These are phyloP conservation scores for Neogobius melanostomus DNA, from an alignment of 2,113 vertebrate genomes.

Conservation along the genomic window DNA sequence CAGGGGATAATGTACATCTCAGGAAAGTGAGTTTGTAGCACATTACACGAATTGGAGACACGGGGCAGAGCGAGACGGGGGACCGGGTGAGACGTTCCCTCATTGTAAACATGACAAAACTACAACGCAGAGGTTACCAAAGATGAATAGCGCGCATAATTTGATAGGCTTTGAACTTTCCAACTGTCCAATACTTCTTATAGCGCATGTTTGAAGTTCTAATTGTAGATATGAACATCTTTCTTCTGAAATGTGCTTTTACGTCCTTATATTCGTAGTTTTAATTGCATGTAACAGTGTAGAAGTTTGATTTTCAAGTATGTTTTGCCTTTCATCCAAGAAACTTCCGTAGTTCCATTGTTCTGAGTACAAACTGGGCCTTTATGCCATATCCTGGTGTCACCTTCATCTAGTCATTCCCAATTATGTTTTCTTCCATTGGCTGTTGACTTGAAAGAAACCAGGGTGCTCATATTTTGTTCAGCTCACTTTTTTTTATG, in stretches of 20 bases:
- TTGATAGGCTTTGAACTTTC: conserved; percentile 5
- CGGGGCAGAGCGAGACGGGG: conserved; percentile 30
- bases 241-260: background rate
- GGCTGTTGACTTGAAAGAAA: too few species aligned
- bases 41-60: conserved; percentile 42
- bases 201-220: background rate
- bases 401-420: too few species aligned
- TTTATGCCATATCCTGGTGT: too few species aligned
- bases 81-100: conserved; percentile 25
- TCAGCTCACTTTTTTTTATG: too few species aligned
- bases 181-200: background rate
- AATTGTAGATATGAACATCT: background rate
- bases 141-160: background rate
- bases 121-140: background rate
- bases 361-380: too few species aligned
- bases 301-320: too few species aligned
- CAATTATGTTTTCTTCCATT: too few species aligned
- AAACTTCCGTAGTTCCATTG: too few species aligned
- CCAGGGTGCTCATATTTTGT: too few species aligned
- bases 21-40: conserved; percentile 55
- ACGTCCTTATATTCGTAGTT: background rate
- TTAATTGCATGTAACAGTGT: background rate
- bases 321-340: too few species aligned
- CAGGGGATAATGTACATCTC: conserved; percentile 49
- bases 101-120: conserved; percentile 14